phyloP scores from a whole-genome alignment of 2,113 vertebrate genomes.

The Alosa alosa region DNA sequence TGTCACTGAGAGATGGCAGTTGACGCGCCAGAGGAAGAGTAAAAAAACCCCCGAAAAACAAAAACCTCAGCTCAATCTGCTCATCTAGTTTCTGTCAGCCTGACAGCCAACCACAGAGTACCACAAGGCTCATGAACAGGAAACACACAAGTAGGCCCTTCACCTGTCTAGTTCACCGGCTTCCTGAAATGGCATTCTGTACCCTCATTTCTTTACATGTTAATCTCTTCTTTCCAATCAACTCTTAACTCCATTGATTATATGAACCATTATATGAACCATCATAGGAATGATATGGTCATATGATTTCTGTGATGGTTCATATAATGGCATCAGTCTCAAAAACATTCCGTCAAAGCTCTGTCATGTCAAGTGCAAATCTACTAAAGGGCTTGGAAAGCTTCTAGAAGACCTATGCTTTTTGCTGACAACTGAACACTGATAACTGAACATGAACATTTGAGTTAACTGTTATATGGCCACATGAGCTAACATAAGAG shows the following conservation, averaged over 20 bases:
- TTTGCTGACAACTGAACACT: no score
- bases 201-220: background rate
- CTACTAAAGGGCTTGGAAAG: no score
- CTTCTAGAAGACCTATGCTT: no score
- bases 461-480: no score
- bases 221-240: background rate
- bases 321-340: no score
- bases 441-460: no score
- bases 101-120: conserved; percentile 12
- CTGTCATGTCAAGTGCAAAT: no score
- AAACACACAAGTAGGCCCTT: background rate
- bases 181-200: background rate
- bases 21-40: background rate
- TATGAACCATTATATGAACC: background rate
- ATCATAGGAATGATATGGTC: background rate
- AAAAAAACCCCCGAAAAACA: background rate
- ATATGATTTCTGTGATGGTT: background rate
- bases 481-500: no score
- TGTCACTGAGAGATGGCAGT: background rate
- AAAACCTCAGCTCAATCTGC: background rate
- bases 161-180: background rate
- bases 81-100: background rate
- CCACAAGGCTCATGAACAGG: background rate
- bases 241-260: background rate
- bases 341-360: no score